A percentile compares a stretch with the other conserved stretches of the same genome.
These are phyloP conservation scores for Lontra canadensis DNA, from an alignment of 2,113 vertebrate species.

Conservation along the genomic window DNA sequence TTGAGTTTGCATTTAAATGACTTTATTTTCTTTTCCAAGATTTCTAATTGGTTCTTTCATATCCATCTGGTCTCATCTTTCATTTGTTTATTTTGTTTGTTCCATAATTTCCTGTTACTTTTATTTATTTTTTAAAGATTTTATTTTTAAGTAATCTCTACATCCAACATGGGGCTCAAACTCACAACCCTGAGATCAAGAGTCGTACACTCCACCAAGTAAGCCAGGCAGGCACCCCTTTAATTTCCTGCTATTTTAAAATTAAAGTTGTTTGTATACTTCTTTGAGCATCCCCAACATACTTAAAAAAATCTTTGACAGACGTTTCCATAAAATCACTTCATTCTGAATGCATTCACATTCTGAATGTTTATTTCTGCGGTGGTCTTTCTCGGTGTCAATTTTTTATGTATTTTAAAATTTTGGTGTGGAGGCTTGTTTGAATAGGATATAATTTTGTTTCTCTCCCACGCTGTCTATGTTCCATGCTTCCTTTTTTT, in stretches of 20 bases:
- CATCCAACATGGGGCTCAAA: not conserved
- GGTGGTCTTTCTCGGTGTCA: not conserved
- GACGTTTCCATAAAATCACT: not conserved
- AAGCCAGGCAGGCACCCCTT: not conserved
- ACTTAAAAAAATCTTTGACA: not conserved
- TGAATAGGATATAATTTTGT: not conserved
- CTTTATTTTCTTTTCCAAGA: not conserved
- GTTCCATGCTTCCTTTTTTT: not conserved
- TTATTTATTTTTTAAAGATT: not conserved
- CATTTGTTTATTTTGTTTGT: not conserved
- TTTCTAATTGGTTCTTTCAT: not conserved
- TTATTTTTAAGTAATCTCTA: not conserved
- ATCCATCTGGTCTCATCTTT: not conserved
- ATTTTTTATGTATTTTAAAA: constrained; percentile 1
- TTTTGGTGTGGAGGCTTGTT: not conserved
- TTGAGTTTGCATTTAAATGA: constrained; percentile 30
- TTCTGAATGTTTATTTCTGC: constrained; percentile 27
- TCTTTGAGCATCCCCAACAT: not conserved
- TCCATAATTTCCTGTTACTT: not conserved
- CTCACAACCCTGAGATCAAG: not conserved
- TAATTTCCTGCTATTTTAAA: not conserved
- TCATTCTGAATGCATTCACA: constrained; percentile 9
- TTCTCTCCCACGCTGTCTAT: not conserved
- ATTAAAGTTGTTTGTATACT: not conserved
- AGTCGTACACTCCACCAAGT: not conserved